Conservation (phyloP, 1,140 invertebrate genomes). For the Uloborus diversus region DNA sequence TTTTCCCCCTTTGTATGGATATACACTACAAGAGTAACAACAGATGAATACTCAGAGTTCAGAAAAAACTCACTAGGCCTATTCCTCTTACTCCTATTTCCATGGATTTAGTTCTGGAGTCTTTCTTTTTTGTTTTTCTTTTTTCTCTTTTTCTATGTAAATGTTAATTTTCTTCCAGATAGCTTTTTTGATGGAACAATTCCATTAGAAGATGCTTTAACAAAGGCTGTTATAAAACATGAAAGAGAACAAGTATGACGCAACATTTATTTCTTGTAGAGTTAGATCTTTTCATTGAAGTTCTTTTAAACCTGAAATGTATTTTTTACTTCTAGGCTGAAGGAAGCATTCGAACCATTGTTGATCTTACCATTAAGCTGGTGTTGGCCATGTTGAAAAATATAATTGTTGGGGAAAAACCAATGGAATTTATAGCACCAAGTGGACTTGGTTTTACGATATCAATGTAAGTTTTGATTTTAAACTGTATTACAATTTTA, state of each 20-base stretch:
- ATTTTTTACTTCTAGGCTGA: constrained; percentile 53
- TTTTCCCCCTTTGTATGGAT: too few relatives aligned
- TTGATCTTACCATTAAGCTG: constrained; percentile 60
- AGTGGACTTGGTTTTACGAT: constrained; percentile 61
- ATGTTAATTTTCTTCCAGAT: constrained; percentile 51
- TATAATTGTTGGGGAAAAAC: constrained; percentile 61
- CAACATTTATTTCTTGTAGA: too few relatives aligned
- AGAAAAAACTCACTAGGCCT: too few relatives aligned
- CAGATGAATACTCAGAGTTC: too few relatives aligned
- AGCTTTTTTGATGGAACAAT: constrained; percentile 61
- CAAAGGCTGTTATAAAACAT: constrained; percentile 59
- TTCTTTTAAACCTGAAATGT: background rate
- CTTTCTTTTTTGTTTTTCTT: too few relatives aligned
- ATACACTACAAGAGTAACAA: too few relatives aligned
- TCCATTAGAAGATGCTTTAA: constrained; percentile 60
- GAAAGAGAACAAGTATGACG: constrained; percentile 56
- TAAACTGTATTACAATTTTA: background rate
- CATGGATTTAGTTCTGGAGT: too few relatives aligned
- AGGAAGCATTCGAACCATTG: constrained; percentile 59
- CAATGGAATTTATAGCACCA: constrained; percentile 60
- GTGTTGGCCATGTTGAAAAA: constrained; percentile 60
- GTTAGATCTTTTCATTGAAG: too few relatives aligned
- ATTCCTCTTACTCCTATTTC: too few relatives aligned
- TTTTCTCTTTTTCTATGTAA: too few relatives aligned
- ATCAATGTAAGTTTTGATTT: constrained; percentile 59